A percentile compares a stretch with the other conserved stretches of the same genome.
phyloP scores from a whole-genome alignment of 2,113 vertebrate species.

The Petrocephalus zakoni region DNA sequence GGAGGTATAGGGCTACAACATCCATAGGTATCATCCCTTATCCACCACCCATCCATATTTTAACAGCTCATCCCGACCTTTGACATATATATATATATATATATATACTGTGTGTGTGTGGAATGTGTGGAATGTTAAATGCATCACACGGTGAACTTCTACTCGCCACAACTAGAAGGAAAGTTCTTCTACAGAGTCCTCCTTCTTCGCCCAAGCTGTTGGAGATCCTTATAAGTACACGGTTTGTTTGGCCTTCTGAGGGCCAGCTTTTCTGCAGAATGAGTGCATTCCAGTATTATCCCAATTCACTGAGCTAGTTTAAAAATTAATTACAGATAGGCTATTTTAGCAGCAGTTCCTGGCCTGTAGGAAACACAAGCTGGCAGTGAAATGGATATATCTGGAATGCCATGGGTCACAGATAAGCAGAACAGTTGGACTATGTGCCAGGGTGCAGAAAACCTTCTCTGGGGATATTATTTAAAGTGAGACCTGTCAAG shows the following conservation, averaged over 20 bases:
- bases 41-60: background rate
- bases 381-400: slow-evolving; percentile 77
- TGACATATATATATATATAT: background rate
- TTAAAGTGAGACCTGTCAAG: slow-evolving; percentile 36
- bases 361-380: slow-evolving; percentile 42
- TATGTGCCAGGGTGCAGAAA: slow-evolving; percentile 75
- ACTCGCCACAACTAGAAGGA: background rate
- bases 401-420: slow-evolving; percentile 89
- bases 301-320: background rate
- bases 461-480: slow-evolving; percentile 48
- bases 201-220: background rate
- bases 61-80: background rate
- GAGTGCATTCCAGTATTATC: slow-evolving; percentile 38
- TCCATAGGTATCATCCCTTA: background rate
- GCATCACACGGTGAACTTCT: background rate
- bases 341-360: background rate
- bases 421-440: slow-evolving; percentile 78
- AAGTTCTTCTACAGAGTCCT: background rate
- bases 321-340: background rate
- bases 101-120: no score
- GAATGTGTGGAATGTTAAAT: background rate
- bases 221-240: slow-evolving; percentile 24
- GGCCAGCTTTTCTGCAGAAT: slow-evolving; percentile 52
- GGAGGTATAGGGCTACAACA: background rate
- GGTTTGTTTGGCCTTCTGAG: slow-evolving; percentile 31